Evolutionary conservation across 2,888 invertebrate genomes (phyloP).

Genomic region (Xylocampa areola): DNA sequence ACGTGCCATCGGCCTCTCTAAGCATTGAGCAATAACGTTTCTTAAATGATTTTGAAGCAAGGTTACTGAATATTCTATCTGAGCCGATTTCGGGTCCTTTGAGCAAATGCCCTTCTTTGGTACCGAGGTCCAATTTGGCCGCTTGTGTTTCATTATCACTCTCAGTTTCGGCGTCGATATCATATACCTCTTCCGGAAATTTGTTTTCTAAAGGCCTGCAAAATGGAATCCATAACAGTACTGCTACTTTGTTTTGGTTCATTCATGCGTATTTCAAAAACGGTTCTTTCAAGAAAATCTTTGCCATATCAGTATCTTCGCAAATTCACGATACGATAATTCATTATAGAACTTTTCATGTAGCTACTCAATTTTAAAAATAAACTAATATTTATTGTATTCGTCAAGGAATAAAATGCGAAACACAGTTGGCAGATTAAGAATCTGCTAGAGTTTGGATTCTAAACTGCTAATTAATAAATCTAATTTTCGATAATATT

Average conservation of each 20-base stretch:
- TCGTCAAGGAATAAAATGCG: not conserved
- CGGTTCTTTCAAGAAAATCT: slow-evolving; percentile 30
- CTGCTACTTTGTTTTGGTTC: slow-evolving; percentile 19
- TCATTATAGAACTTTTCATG: not conserved
- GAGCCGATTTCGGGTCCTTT: slow-evolving; percentile 97
- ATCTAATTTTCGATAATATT: slow-evolving; percentile 20
- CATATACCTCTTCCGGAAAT: slow-evolving; percentile 94
- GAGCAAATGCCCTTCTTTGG: slow-evolving; percentile 96
- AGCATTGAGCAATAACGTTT: slow-evolving; percentile 96
- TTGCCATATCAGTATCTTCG: slow-evolving; percentile 3
- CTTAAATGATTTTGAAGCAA: slow-evolving; percentile 98
- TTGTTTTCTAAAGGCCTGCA: slow-evolving; percentile 79
- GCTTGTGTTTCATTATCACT: slow-evolving; percentile 93
- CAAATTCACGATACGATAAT: slow-evolving; percentile 6
- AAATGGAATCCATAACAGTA: slow-evolving; percentile 42
- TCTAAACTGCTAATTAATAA: too few relatives aligned
- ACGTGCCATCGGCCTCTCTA: slow-evolving; percentile 97
- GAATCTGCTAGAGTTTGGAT: not conserved
- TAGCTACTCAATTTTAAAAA: not conserved
- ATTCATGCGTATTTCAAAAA: slow-evolving; percentile 23
- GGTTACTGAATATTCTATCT: slow-evolving; percentile 97
- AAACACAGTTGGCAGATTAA: slow-evolving; percentile 13
- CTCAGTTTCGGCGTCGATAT: slow-evolving; percentile 96
- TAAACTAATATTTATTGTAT: not conserved
- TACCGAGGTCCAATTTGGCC: slow-evolving; percentile 93